Conservation (phyloP, 2,888 invertebrate genomes). For the Doris montereyensis region DNA sequence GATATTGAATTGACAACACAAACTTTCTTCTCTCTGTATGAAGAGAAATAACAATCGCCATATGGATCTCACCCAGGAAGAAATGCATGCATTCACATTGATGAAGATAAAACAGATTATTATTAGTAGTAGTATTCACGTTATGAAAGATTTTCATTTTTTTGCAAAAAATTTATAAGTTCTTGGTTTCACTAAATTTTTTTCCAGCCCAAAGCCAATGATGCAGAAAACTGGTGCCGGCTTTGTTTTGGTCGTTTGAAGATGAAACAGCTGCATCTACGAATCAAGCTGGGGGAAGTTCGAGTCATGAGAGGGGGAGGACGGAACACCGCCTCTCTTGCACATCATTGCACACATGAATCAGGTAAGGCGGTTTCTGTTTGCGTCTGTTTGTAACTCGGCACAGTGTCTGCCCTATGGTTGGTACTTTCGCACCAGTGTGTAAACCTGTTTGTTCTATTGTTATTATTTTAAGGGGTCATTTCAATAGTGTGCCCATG, state of each 20-base stretch:
- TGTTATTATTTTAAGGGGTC: neutral
- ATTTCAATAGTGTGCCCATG: no score
- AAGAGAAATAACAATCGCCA: no score
- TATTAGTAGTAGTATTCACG: neutral
- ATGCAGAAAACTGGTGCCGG: slow-evolving; percentile 74
- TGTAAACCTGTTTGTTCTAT: neutral
- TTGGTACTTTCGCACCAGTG: no score
- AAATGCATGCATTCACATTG: neutral
- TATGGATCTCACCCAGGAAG: no score
- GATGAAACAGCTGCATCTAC: slow-evolving; percentile 10
- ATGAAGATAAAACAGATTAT: neutral
- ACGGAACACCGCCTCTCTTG: slow-evolving; percentile 71
- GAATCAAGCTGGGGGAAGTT: no score
- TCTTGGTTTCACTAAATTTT: neutral
- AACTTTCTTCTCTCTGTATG: no score
- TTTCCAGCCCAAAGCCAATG: slow-evolving; percentile 73
- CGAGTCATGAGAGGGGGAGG: no score
- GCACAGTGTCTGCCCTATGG: no score
- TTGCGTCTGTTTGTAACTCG: neutral
- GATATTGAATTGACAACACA: no score
- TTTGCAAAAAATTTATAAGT: neutral
- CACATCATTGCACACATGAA: slow-evolving; percentile 74
- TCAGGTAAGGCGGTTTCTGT: slow-evolving; percentile 62
- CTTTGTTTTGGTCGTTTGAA: slow-evolving; percentile 72
- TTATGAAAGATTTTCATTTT: neutral